These are phyloP conservation scores for Aphaenogaster ashmeadi DNA, from an alignment of 1,140 invertebrate genomes.

Conservation along the genomic window DNA sequence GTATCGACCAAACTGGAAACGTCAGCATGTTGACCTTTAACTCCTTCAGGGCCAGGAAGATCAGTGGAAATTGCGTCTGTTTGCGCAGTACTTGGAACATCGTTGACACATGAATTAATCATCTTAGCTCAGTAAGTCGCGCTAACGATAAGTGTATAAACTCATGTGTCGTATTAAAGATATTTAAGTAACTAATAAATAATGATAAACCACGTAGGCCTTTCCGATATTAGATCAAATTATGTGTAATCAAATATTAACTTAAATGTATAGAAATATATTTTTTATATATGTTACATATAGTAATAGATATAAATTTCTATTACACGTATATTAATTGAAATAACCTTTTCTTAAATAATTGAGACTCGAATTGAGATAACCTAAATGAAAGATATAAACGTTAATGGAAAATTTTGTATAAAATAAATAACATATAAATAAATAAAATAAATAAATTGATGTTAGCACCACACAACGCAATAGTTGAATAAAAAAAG, in stretches of 20 bases:
- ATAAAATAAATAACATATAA: background rate
- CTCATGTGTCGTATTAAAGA: background rate
- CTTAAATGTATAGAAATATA: background rate
- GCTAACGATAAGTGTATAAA: background rate
- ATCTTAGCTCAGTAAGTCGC: background rate
- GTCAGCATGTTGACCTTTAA: constrained; percentile 65
- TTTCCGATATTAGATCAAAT: constrained; percentile 1
- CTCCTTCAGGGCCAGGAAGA: constrained; percentile 13
- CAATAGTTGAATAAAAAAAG: background rate
- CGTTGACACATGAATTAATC: constrained; percentile 10
- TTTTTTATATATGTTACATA: background rate
- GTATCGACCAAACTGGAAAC: constrained; percentile 70
- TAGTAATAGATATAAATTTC: background rate
- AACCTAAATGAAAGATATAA: background rate
- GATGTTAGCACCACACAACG: background rate
- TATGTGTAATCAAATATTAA: background rate
- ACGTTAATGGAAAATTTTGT: background rate
- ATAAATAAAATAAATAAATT: background rate
- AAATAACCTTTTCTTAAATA: background rate
- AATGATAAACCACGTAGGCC: background rate
- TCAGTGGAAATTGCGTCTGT: constrained; percentile 49
- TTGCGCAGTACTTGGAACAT: background rate
- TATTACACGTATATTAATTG: background rate
- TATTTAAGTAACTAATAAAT: background rate
- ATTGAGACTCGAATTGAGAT: background rate